Base-by-base conservation (phyloP, 2,113 vertebrate genomes). In the Azemiops feae region DNA sequence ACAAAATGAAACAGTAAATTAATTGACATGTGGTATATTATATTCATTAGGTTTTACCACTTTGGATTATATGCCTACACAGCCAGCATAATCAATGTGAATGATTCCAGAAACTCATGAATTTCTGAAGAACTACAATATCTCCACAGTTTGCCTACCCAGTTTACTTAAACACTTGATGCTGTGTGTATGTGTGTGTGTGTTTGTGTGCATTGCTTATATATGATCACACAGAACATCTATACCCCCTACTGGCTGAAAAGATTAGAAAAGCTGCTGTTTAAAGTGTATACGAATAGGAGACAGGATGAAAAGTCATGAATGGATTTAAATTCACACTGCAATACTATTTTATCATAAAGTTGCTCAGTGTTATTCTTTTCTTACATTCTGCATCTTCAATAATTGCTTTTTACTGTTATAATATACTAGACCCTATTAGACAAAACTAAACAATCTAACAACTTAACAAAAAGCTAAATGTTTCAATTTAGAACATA, bases 181-280 rank as follows among this genome's bases (percentile, higher is more conserved):
- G n/a, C 2, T 39, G 5, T 16, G 1, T 34, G 5, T 69, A 1
- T 12, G 11, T 30, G 60, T 12, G 58, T 69, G 14, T 18, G 30
- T 34, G 5, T 6, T 1, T 34, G 30, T 5, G 1, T 34, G 16
- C 16, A 39, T 7, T 89, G 87, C 20, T 69, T 47, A 52, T 54
- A 53, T 47, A 0, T 69, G 50, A 92, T 45, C 93, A 27, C 5
- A 87, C 47, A 92, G 97, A 92, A 92, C 91, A 95, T 89, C 91
- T 94, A 0, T 91, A 96, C 97, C 97, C 97, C 94, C 97, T 98
- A 85, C 95, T 96, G 98, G 96, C 96, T 92, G 55, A 94, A 95
- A 86, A 74, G 20, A 3, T 58, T 47, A 85, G 25, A 30, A 30
- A 89, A 89, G 47, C 9, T 1, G 27, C 18, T 39, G 22, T 58